These are phyloP conservation scores for Cataglyphis hispanica DNA, from an alignment of 1,140 invertebrate species.

Conservation along the genomic window DNA sequence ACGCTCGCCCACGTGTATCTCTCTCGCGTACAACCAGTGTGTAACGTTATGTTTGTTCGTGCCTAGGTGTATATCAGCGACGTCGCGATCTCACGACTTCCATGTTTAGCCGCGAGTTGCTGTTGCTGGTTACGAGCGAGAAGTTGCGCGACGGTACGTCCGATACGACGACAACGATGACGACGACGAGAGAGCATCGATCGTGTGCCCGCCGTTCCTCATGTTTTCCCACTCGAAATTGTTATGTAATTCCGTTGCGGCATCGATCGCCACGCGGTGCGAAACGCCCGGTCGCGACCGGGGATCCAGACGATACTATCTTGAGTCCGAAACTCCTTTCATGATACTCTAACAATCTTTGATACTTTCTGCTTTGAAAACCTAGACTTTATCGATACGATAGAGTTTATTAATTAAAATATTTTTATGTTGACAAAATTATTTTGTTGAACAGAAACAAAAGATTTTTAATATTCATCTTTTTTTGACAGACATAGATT, in stretches of 20 bases:
- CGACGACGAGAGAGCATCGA: slow-evolving; percentile 6
- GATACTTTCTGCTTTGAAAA: background rate
- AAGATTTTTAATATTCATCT: background rate
- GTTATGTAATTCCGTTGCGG: slow-evolving; percentile 43
- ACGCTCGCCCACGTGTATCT: slow-evolving; percentile 12
- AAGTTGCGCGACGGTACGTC: slow-evolving; percentile 23
- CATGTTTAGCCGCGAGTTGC: slow-evolving; percentile 68
- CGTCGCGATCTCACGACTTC: slow-evolving; percentile 74
- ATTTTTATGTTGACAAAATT: background rate
- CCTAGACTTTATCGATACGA: background rate
- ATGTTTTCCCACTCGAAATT: slow-evolving; percentile 48
- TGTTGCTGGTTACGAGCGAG: slow-evolving; percentile 27
- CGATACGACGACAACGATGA: background rate
- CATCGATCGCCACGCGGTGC: slow-evolving; percentile 40
- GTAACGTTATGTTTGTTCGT: slow-evolving; percentile 56
- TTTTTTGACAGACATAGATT: no score
- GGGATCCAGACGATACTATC: background rate
- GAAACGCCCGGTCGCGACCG: background rate
- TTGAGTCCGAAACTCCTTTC: background rate
- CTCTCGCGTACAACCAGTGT: slow-evolving; percentile 10
- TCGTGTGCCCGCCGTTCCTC: slow-evolving; percentile 29
- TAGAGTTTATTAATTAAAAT: background rate
- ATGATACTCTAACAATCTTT: background rate
- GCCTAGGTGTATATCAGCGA: slow-evolving; percentile 63
- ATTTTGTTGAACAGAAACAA: background rate